A percentile compares a stretch with the other conserved stretches of the same genome.
phyloP scores from a whole-genome alignment of 92 coral and sea anemone species.

The Virgularia gustaviana region DNA sequence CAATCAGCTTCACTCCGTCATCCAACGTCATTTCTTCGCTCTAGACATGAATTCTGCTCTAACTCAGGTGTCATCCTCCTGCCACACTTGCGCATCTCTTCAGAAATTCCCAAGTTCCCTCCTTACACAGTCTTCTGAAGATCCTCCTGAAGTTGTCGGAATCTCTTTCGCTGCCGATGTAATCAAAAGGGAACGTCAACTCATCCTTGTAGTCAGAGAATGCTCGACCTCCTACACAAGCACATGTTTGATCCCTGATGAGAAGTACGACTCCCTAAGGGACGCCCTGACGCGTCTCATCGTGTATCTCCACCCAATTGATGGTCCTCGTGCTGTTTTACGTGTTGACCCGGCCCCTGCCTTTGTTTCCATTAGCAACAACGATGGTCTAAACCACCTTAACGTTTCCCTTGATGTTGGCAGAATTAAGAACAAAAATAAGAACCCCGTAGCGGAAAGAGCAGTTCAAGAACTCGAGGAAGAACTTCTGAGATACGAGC shows the following conservation, averaged over 20 bases:
- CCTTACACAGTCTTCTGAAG: constrained; percentile 26
- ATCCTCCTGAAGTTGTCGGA: too few relatives aligned
- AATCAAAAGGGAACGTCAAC: too few relatives aligned
- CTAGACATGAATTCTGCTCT: too few relatives aligned
- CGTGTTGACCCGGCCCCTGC: constrained; percentile 56
- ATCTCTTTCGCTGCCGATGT: too few relatives aligned
- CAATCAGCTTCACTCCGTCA: too few relatives aligned
- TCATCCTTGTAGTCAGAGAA: too few relatives aligned
- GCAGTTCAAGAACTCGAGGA: too few relatives aligned
- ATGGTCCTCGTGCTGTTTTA: constrained; percentile 48
- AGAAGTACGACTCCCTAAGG: constrained; percentile 40
- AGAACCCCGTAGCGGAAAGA: too few relatives aligned
- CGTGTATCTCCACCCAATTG: constrained; percentile 37
- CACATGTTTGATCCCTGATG: constrained; percentile 39
- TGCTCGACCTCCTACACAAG: constrained; percentile 53
- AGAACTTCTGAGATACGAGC: constrained; percentile 37
- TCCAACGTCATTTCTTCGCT: too few relatives aligned
- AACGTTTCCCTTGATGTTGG: constrained; percentile 43
- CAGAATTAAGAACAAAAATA: constrained; percentile 39
- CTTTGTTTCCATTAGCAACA: constrained; percentile 24
- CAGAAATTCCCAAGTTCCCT: constrained; percentile 1
- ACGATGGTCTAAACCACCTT: constrained; percentile 36
- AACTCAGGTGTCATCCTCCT: constrained; percentile 5
- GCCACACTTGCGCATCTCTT: constrained; percentile 27
- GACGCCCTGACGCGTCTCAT: constrained; percentile 42